Base-by-base conservation (phyloP, 2,888 invertebrate species). In the Pteria penguin region DNA sequence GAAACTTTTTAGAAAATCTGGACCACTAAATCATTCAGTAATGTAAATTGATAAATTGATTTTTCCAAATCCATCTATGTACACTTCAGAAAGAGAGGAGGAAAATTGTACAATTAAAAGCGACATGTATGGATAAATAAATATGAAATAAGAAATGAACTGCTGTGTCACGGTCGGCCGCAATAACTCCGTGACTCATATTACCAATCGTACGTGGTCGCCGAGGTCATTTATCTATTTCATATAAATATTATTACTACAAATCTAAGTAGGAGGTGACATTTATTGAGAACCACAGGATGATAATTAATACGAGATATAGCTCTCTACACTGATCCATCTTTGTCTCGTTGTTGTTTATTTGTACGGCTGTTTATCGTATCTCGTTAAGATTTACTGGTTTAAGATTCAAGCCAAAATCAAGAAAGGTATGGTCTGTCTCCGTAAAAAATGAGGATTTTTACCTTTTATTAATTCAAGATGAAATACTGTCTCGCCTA, bases 241-340 rank as follows among this genome's bases (percentile, higher is more conserved):
- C 45, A 45, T 45, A 45, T 45, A 45, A 45, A 45, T 45, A 45
- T 45, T 45, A 45, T 45, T 45, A 45, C 45, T 45, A 45, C 45
- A 45, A 45, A 45, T 45, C 45, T 45, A 45, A 45, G 11, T 18
- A 65, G 68, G 33, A 68, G 55, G 68, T 68, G 68, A 57, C 68
- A 68, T 57, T 55, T 29, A 57, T 68, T 68, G 52, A 68, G 29
- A 33, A 14, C 33, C 32, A 57, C 33, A 68, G 33, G n/a, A 32
- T 57, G 29, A 57, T 68, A 55, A 68, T 68, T 57, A 32, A 29
- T 55, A 24, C 33, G 29, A 27, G 67, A 57, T 55, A 58, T 31
- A 31, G 68, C 33, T 31, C 57, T 14, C 26, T 36, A 24, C 22
- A 45, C 45, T 45, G 33, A 65, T 65, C 65, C 65, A 65, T 65